phyloP scores from a whole-genome alignment of 2,888 invertebrate species.

The Diarsia rubi region DNA sequence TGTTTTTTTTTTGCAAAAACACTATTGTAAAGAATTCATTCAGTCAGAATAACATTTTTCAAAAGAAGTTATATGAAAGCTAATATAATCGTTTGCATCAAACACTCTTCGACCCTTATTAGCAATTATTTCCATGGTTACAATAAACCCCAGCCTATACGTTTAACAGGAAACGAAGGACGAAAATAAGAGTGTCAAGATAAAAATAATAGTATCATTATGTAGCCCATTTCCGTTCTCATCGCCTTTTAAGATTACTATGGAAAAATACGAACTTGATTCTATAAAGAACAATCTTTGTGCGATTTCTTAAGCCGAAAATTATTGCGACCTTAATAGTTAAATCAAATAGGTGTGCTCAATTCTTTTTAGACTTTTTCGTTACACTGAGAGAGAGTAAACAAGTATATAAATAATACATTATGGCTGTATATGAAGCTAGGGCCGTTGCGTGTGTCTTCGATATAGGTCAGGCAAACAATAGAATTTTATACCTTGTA shows the following conservation, averaged over 20 bases:
- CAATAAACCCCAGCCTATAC: conserved; percentile 14
- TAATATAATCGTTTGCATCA: background rate
- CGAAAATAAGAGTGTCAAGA: conserved; percentile 24
- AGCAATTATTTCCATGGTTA: background rate
- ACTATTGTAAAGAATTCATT: background rate
- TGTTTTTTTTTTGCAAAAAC: conserved; percentile 1
- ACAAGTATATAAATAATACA: conserved; percentile 53
- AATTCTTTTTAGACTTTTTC: conserved; percentile 10
- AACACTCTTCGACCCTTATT: conserved; percentile 6
- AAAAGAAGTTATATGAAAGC: background rate
- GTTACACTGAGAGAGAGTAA: conserved; percentile 13
- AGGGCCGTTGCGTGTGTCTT: conserved; percentile 18
- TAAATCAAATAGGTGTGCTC: conserved; percentile 10
- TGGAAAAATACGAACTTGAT: conserved; percentile 13
- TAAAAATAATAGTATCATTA: conserved; percentile 35
- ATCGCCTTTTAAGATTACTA: background rate
- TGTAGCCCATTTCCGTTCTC: conserved; percentile 22
- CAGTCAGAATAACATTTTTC: background rate
- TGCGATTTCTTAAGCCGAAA: background rate
- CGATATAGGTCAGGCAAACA: conserved; percentile 39
- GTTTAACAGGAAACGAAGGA: background rate
- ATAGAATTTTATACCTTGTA: conserved; percentile 28
- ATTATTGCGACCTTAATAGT: conserved; percentile 1
- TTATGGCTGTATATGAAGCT: conserved; percentile 23
- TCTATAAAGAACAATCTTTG: background rate